Evolutionary conservation across 2,797 vertebrate species (phyloP), one percentile per base, ranked within the genome.

Genomic region (Oryzias sinensis): DNA sequence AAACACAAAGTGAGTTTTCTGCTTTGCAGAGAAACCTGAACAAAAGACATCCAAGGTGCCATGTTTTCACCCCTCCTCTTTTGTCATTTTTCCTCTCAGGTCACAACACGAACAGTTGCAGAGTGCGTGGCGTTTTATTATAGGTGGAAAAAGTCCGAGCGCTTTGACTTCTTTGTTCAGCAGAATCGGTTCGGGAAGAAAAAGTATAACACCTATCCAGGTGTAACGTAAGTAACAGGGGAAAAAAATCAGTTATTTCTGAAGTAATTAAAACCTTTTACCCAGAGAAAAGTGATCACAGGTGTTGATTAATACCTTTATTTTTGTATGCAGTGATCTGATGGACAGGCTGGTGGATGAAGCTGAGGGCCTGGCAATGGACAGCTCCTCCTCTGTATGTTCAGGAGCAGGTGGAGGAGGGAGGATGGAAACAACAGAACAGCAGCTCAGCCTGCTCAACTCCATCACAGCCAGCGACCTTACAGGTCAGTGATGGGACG

Each of bases 71-170:
- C 4, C 53, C 4, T 5, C 1, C 45, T 51, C 29, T 7, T 40
- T 1, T 46, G 0, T 1, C 5, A 1, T 1, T 40, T 44, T 5
- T 11, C 45, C 22, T 16, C 49, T 59, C 71, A 99, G 97, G 96
- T 99, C 73, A 92, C 91, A 76, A 94, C 92, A 59, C 91, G 96
- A 85, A 96, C 95, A 1, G 97, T 99, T 63, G 94, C 96, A 33
- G 97, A 99, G 84, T 99, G 97, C 86, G 97, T 99, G 48, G 95
- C 96, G 1, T 99, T 99, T 89, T 99, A 99, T 84, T 98, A 99
- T 80, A 96, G 97, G 93, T 99, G 97, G 97, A 99, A 99, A 41
- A 99, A 99, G 87, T 98, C 97, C 0, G 97, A 99, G 84, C 95
- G 97, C 33, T 97, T 98, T 4, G 97, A 99, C 87, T 92, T 94